A percentile compares a stretch with the other conserved stretches of the same genome.
phyloP scores from a whole-genome alignment of 2,888 invertebrate species.

The Drosophila leonis region DNA sequence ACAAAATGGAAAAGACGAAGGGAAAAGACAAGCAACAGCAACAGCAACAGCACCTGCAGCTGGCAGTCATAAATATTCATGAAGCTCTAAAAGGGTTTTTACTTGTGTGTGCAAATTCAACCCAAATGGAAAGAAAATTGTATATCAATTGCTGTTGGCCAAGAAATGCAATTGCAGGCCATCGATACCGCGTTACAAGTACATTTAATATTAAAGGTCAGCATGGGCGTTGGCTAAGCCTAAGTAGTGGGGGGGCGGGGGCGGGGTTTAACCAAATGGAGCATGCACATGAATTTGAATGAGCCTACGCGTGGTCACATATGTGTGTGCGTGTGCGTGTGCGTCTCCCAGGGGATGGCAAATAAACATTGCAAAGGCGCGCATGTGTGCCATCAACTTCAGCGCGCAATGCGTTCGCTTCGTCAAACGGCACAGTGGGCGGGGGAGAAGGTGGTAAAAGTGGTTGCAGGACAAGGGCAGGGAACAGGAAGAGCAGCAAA shows the following conservation, averaged over 20 bases:
- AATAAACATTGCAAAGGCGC: slow-evolving; percentile 68
- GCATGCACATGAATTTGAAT: slow-evolving; percentile 78
- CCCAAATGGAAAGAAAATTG: slow-evolving; percentile 65
- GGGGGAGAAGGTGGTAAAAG: neutral
- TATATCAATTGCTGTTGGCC: slow-evolving; percentile 26
- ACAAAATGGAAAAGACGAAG: slow-evolving; percentile 12
- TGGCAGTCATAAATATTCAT: slow-evolving; percentile 78
- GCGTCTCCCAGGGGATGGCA: slow-evolving; percentile 55
- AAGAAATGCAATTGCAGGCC: slow-evolving; percentile 68
- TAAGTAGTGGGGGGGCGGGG: neutral
- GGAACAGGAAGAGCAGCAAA: neutral
- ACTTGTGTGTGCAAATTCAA: slow-evolving; percentile 50
- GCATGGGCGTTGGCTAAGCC: slow-evolving; percentile 43
- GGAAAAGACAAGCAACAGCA: slow-evolving; percentile 24
- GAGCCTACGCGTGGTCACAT: slow-evolving; percentile 52
- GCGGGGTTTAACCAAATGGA: slow-evolving; percentile 15
- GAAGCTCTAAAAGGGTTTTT: slow-evolving; percentile 74
- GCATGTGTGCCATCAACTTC: slow-evolving; percentile 73
- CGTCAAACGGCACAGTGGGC: slow-evolving; percentile 24
- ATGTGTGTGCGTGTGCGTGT: slow-evolving; percentile 13
- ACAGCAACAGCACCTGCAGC: slow-evolving; percentile 26
- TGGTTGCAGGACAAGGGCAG: neutral
- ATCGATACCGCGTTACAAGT: slow-evolving; percentile 17
- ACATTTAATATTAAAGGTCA: slow-evolving; percentile 65
- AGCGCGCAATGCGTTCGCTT: slow-evolving; percentile 33